These are phyloP conservation scores for Sciurus carolinensis DNA, from an alignment of 2,797 vertebrate genomes.

Conservation along the genomic window DNA sequence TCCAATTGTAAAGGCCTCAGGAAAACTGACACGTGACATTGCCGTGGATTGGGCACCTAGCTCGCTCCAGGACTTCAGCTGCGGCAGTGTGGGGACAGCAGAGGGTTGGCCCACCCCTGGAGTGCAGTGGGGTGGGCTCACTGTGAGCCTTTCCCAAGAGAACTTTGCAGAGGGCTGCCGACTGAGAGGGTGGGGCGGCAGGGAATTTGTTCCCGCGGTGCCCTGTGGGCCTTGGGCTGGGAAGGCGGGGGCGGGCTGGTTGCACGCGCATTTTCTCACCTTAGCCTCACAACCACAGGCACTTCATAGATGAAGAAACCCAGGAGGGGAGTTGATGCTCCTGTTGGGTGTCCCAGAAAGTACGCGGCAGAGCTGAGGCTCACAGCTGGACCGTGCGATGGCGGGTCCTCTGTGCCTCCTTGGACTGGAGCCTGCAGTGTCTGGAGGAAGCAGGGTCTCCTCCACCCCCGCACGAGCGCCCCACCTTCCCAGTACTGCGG, in stretches of 20 bases:
- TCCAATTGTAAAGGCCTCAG: background rate
- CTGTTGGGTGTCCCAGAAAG: background rate
- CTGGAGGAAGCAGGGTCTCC: background rate
- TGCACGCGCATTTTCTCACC: background rate
- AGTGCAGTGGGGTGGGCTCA: background rate
- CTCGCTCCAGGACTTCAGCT: background rate
- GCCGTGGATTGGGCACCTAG: background rate
- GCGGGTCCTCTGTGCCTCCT: background rate
- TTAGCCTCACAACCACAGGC: background rate
- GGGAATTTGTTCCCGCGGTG: background rate
- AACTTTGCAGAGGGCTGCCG: background rate
- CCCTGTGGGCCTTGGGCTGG: background rate
- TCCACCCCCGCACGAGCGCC: background rate
- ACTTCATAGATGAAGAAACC: constrained; percentile 15
- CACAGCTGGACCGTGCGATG: too few relatives aligned
- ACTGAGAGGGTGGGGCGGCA: background rate
- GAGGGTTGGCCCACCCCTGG: background rate
- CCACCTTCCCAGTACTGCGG: background rate
- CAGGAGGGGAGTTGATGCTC: background rate
- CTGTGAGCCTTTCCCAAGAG: background rate
- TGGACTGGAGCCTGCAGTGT: background rate
- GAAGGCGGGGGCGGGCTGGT: background rate
- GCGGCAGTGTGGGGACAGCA: background rate
- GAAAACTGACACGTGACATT: background rate
- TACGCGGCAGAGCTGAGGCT: background rate